These are phyloP conservation scores for Coranthus polyacanthus DNA, from an alignment of 2,797 vertebrate species.

Conservation along the genomic window DNA sequence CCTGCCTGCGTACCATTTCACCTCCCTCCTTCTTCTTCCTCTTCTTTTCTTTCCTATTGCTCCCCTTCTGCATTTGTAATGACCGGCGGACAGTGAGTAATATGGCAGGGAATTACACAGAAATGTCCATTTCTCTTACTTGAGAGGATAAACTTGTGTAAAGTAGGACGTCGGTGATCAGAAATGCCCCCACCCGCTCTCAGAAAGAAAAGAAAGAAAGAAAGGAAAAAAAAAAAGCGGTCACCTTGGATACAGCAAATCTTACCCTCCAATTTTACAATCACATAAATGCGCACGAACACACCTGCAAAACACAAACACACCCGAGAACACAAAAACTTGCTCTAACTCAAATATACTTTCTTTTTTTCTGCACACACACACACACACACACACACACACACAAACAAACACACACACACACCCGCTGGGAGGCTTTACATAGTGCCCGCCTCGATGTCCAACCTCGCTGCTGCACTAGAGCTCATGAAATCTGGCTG, in stretches of 20 bases:
- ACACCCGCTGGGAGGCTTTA: slow-evolving; percentile 60
- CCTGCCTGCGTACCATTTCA: neutral
- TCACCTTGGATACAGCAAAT: slow-evolving; percentile 70
- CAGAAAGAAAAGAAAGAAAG: slow-evolving; percentile 14
- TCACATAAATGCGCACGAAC: slow-evolving; percentile 39
- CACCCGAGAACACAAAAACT: slow-evolving; percentile 40
- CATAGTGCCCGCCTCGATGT: slow-evolving; percentile 54
- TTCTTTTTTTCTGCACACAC: slow-evolving; percentile 18
- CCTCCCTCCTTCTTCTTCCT: too few species aligned
- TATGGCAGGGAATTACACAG: slow-evolving; percentile 63
- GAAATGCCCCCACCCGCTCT: slow-evolving; percentile 48
- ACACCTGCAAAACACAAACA: slow-evolving; percentile 37
- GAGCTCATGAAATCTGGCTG: slow-evolving; percentile 79
- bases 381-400: slow-evolving; percentile 12
- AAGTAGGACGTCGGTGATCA: slow-evolving; percentile 72
- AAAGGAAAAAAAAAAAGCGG: slow-evolving; percentile 12
- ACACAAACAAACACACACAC: slow-evolving; percentile 28
- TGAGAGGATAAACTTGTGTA: slow-evolving; percentile 57
- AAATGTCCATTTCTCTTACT: slow-evolving; percentile 60
- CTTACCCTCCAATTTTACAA: slow-evolving; percentile 54
- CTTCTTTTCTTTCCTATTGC: neutral
- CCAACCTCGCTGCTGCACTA: slow-evolving; percentile 59
- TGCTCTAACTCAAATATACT: slow-evolving; percentile 45
- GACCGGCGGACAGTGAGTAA: slow-evolving; percentile 57
- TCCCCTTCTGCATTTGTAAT: slow-evolving; percentile 43